Conservation (phyloP, 2,888 invertebrate genomes). For the Mimachlamys varia region DNA sequence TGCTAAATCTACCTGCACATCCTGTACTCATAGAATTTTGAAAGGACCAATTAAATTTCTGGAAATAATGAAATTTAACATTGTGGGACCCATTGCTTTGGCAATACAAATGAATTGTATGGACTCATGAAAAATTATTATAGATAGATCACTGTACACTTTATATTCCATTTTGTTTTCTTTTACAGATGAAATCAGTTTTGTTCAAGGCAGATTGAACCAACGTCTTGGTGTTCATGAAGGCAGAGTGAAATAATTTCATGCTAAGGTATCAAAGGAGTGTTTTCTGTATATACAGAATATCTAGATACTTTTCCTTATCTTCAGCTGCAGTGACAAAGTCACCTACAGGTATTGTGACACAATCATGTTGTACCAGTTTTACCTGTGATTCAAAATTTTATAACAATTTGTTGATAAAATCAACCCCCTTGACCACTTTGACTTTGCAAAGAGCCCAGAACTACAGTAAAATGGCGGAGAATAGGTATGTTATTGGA, state of each 20-base stretch:
- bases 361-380: background rate
- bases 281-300: background rate
- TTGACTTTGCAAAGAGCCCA: background rate
- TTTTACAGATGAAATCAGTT: background rate
- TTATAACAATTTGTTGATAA: background rate
- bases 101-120: too few species aligned
- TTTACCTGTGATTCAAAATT: background rate
- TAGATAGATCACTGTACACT: too few species aligned
- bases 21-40: too few species aligned
- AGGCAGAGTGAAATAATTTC: background rate
- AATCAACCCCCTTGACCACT: background rate
- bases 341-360: background rate
- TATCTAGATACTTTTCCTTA: background rate
- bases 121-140: too few species aligned
- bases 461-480: slow-evolving; percentile 72
- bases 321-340: background rate
- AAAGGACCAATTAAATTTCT: too few species aligned
- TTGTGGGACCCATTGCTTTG: too few species aligned
- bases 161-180: background rate
- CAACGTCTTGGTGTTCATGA: background rate
- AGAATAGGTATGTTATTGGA: slow-evolving; percentile 85
- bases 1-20: too few species aligned
- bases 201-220: background rate
- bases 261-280: background rate
- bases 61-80: too few species aligned